Conservation (phyloP, 2,797 vertebrate species). For the Morelia viridis region DNA sequence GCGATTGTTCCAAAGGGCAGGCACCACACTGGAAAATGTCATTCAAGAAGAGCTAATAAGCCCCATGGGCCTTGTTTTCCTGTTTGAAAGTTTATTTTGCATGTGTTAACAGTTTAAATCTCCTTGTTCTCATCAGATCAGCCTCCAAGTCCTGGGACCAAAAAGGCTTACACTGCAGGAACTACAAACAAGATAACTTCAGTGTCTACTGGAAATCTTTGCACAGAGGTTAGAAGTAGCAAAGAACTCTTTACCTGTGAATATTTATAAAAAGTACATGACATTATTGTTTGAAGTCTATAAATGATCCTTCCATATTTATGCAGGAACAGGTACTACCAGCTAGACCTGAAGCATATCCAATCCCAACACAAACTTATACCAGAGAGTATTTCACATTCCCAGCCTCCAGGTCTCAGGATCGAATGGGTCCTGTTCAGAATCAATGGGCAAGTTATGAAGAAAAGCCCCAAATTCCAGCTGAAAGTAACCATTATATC, state of each 20-base stretch:
- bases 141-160: slow-evolving; percentile 91
- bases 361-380: slow-evolving; percentile 97
- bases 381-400: slow-evolving; percentile 97
- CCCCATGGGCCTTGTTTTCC: neutral
- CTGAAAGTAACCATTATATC: slow-evolving; percentile 79
- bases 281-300: slow-evolving; percentile 2
- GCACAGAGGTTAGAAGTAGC: slow-evolving; percentile 85
- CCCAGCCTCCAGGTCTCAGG: slow-evolving; percentile 92
- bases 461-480: slow-evolving; percentile 76
- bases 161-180: slow-evolving; percentile 82
- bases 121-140: slow-evolving; percentile 80
- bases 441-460: slow-evolving; percentile 89
- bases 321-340: slow-evolving; percentile 86
- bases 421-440: slow-evolving; percentile 77
- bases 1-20: neutral
- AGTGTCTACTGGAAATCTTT: slow-evolving; percentile 97
- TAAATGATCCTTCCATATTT: neutral
- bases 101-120: slow-evolving; percentile 1
- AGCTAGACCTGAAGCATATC: slow-evolving; percentile 90
- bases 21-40: neutral
- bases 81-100: slow-evolving; percentile 26
- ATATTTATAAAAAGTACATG: neutral
- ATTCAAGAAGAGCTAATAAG: slow-evolving; percentile 12
- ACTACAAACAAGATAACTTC: slow-evolving; percentile 94
- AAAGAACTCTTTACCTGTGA: slow-evolving; percentile 28